Evolutionary conservation across 2,888 invertebrate genomes (phyloP).

Genomic region (Sialis lutaria): DNA sequence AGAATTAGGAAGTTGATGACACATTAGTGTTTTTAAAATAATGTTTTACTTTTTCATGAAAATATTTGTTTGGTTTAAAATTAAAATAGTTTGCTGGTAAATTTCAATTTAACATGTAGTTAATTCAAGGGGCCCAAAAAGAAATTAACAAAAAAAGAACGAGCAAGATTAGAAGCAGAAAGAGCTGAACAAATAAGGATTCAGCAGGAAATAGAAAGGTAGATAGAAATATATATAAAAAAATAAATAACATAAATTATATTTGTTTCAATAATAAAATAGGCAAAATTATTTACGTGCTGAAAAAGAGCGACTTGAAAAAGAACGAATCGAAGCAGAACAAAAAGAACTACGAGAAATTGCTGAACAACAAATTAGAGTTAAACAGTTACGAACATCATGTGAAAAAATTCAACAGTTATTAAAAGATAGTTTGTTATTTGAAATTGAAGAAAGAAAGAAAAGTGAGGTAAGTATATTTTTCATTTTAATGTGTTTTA

Average conservation of each 20-base stretch:
- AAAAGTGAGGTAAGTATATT: slow-evolving; percentile 10
- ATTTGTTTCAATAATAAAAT: background rate
- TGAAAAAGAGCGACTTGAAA: slow-evolving; percentile 16
- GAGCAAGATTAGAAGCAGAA: slow-evolving; percentile 24
- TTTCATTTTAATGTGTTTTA: background rate
- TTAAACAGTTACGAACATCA: slow-evolving; percentile 14
- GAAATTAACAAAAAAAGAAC: slow-evolving; percentile 28
- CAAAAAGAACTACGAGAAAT: slow-evolving; percentile 22
- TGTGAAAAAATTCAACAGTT: slow-evolving; percentile 7
- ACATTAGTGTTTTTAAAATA: too few relatives aligned
- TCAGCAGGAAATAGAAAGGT: slow-evolving; percentile 24
- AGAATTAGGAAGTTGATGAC: too few relatives aligned
- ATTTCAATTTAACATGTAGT: background rate
- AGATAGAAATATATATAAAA: background rate
- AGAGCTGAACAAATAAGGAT: slow-evolving; percentile 25
- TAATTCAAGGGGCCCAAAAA: slow-evolving; percentile 17
- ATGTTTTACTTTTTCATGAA: too few relatives aligned
- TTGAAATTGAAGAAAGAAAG: slow-evolving; percentile 10
- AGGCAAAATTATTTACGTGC: slow-evolving; percentile 8
- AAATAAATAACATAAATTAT: background rate
- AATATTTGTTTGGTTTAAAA: too few relatives aligned
- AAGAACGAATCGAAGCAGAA: slow-evolving; percentile 16
- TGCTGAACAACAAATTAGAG: slow-evolving; percentile 16
- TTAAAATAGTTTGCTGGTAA: too few relatives aligned
- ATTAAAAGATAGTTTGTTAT: slow-evolving; percentile 6